phyloP scores from a whole-genome alignment of 2,888 invertebrate genomes.

The Leptopterna dolabrata region DNA sequence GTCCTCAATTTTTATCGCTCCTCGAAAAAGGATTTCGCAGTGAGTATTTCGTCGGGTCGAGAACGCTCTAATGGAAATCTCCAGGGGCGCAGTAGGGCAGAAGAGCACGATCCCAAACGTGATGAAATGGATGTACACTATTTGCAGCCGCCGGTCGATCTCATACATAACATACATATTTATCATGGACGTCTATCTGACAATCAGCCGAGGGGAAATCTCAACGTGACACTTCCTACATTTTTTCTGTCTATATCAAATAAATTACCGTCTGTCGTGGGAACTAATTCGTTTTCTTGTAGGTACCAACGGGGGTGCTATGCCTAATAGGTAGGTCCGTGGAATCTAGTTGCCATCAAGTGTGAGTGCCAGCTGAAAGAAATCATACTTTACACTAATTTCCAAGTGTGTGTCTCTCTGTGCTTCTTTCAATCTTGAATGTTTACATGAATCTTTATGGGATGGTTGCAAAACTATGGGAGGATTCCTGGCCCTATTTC shows the following conservation, averaged over 20 bases:
- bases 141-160: neutral
- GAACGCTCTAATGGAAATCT: conserved; percentile 21
- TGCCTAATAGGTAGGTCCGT: no score
- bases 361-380: no score
- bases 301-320: no score
- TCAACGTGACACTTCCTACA: neutral
- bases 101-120: conserved; percentile 34
- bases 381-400: no score
- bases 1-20: neutral
- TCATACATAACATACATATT: conserved; percentile 46
- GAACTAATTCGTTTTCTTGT: conserved; percentile 3
- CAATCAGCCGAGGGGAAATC: conserved; percentile 20
- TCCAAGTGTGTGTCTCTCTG: no score
- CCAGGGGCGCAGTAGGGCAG: conserved; percentile 24
- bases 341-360: no score
- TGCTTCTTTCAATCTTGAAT: no score
- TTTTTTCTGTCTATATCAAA: neutral
- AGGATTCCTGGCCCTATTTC: no score
- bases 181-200: conserved; percentile 32
- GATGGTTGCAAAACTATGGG: no score
- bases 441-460: no score
- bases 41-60: neutral
- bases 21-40: neutral
- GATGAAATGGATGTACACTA: conserved; percentile 36
- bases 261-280: neutral